These are phyloP conservation scores for Crocuta crocuta DNA, from an alignment of 2,113 vertebrate genomes.

Conservation along the genomic window DNA sequence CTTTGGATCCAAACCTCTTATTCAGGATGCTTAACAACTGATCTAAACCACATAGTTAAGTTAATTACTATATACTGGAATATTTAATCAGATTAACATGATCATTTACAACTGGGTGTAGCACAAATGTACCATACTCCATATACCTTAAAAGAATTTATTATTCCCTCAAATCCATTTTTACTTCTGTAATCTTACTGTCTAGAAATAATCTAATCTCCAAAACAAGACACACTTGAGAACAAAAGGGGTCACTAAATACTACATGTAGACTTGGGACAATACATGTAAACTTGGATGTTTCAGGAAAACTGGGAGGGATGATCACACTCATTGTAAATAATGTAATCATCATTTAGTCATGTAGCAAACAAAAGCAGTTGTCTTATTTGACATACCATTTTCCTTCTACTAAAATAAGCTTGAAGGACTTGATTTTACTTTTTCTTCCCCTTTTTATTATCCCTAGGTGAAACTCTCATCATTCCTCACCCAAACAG, in stretches of 20 bases:
- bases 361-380: neutral
- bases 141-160: neutral
- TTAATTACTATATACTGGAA: neutral
- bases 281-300: neutral
- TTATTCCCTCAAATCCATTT: neutral
- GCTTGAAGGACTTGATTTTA: neutral
- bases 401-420: slow-evolving; percentile 10
- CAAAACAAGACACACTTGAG: neutral
- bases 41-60: neutral
- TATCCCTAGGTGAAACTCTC: neutral
- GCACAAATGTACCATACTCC: neutral
- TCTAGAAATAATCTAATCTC: neutral
- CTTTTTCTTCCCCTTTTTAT: neutral
- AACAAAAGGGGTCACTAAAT: neutral
- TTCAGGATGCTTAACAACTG: neutral
- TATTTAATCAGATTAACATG: neutral
- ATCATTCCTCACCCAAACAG: neutral
- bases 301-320: neutral
- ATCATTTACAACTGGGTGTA: neutral
- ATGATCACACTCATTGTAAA: neutral
- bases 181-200: neutral
- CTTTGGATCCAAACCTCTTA: neutral
- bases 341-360: neutral
- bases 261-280: neutral
- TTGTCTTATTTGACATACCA: neutral